Evolutionary conservation across 1,140 invertebrate genomes (phyloP), one percentile per base, ranked within the genome.

Genomic region (Brachionus rotundiformis): DNA sequence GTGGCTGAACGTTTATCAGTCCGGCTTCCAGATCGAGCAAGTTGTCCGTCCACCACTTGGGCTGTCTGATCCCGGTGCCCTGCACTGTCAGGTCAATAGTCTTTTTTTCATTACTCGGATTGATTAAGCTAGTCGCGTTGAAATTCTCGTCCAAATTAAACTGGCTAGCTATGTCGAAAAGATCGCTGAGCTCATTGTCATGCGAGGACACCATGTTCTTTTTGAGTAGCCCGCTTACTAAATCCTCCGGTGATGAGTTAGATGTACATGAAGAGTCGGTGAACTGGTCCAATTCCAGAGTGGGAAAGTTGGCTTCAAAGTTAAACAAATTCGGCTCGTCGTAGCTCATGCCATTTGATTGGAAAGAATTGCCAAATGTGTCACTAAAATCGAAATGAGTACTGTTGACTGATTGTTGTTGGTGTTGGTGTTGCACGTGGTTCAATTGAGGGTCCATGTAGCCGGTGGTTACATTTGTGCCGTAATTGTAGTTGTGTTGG

Each of bases 181-280:
- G 25, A 11, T 73, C 36, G 36, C 25, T 73, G 7, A 73, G 36
- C 36, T 73, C 68, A n/a, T 25, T 47, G 36, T 73, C 68, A 25
- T 73, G 68, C 19, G 11, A 0, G 8, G 25, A 6, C 19, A 16
- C 29, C 16, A 44, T 44, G 36, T 1, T 76, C 13, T 76, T 76
- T 33, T 76, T 54, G 7, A 31, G 6, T 27, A 23, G 49, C 11
- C 29, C 44, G 49, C 29, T 10, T 54, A 76, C 31, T 49, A 54
- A 76, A 76, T 76, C 33, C 13, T 76, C 73, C 8, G 73, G 27
- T 33, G 73, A 33, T 49, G 39, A 75, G 36, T 33, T 77, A 54
- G 73, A 54, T 77, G 73, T 77, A 36, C 29, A 44, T 19, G 73
- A 54, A 11, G 73, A 54, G 31, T 54, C 44, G 7, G 36, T 49